Conservation (phyloP, 2,113 vertebrate genomes). For the Empidonax traillii region DNA sequence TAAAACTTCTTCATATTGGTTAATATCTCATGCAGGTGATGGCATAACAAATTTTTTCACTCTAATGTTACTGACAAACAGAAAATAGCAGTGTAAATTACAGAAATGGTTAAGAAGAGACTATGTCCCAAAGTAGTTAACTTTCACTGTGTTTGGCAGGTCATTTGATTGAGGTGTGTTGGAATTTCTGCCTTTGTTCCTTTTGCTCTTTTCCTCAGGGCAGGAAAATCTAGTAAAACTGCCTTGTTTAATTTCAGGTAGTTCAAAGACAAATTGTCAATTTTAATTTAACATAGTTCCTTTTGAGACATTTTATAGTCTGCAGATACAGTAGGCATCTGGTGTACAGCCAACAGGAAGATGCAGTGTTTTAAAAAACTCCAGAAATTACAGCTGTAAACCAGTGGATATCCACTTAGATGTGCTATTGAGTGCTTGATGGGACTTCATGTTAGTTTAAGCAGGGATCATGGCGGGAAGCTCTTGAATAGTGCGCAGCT, state of each 20-base stretch:
- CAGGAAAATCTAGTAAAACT: conserved; percentile 72
- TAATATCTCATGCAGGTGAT: background rate
- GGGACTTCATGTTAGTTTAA: background rate
- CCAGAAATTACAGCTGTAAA: conserved; percentile 3
- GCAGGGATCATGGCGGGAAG: background rate
- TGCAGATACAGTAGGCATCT: conserved; percentile 55
- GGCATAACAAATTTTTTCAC: background rate
- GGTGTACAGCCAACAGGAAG: conserved; percentile 59
- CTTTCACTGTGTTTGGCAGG: conserved; percentile 58
- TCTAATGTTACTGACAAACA: background rate
- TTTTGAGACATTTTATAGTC: conserved; percentile 66
- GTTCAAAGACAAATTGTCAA: conserved; percentile 72
- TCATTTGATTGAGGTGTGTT: conserved; percentile 57
- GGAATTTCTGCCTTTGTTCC: conserved; percentile 70
- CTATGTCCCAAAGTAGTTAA: conserved; percentile 26
- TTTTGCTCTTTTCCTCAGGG: conserved; percentile 63
- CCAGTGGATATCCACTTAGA: background rate
- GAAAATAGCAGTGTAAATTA: conserved; percentile 13
- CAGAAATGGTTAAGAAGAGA: background rate
- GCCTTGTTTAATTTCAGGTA: conserved; percentile 59
- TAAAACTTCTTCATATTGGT: background rate
- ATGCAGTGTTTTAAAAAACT: conserved; percentile 20
- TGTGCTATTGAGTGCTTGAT: background rate
- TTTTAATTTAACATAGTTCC: conserved; percentile 68
- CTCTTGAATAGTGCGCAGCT: background rate